Base-by-base conservation (phyloP, 1,140 invertebrate species). In the Drosophila pseudoananassae region DNA sequence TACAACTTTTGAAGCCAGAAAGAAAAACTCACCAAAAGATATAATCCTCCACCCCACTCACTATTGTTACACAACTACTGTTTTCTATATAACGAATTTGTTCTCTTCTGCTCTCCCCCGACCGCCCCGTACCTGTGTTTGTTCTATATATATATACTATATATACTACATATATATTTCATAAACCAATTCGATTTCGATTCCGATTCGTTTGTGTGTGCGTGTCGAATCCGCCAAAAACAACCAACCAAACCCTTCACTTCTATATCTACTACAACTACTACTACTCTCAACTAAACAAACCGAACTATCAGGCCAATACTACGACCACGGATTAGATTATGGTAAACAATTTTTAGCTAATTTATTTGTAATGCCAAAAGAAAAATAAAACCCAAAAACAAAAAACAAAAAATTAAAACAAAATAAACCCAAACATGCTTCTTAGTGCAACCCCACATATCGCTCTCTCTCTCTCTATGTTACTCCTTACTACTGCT, bases 251-350 rank as follows among this genome's bases (percentile, higher is more conserved):
- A 66, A 47, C 43, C 17, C 45, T 46, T 65, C 63, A 57, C 61
- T 33, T 79, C 65, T 68, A 65, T 58, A 53, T 71, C 65, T 61
- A 60, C 63, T 60, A 81, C 59, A 51, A 70, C 71, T 61, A 63
- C 66, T 57, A 79, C 71, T 56, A 66, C 74, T 61, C 59, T 81
- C 64, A 20, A 53, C 60, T 57, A 60, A 80, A 71, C 57, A 45
- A 76, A 58, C 29, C 69, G 64, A 56, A 90, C 36, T 66, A 92
- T 90, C 91, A 96, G 96, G 95, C 96, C 96, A 92, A 95, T 95
- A 92, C 94, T 96, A 92, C 95, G 96, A 94, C 96, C 96, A 94
- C 96, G 96, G 96, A 96, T 97, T 93, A 95, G 95, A 94, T 95
- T 97, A 95, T 97, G 96, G 96, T 97, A 97, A 96, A 94, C 93